These are phyloP conservation scores for Zootermopsis nevadensis DNA, from an alignment of 2,888 invertebrate species.

Conservation along the genomic window DNA sequence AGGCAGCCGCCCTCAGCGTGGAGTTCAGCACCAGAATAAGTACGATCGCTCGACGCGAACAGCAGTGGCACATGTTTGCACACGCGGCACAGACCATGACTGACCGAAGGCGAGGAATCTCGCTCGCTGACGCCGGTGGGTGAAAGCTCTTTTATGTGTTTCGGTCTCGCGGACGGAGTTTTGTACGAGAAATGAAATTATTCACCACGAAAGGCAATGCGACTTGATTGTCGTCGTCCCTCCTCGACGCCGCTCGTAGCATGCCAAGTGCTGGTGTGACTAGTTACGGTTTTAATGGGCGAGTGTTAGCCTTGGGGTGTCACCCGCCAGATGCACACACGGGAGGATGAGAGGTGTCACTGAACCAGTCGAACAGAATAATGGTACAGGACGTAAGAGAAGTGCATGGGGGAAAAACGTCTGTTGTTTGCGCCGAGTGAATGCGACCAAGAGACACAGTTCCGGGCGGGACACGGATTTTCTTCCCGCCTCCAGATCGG, in stretches of 20 bases:
- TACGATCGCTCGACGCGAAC: not conserved
- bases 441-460: no score
- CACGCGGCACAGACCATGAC: not conserved
- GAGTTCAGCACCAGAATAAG: not conserved
- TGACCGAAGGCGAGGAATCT: not conserved
- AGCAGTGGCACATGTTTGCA: not conserved
- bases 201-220: not conserved
- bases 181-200: not conserved
- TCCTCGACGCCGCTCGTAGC: not conserved
- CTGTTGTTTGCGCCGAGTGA: no score
- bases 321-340: no score
- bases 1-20: not conserved
- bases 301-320: not conserved
- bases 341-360: not conserved
- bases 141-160: constrained; percentile 10
- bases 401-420: no score
- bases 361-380: not conserved
- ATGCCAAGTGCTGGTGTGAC: not conserved
- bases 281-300: not conserved
- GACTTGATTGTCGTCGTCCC: not conserved
- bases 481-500: no score
- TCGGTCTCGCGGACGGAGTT: not conserved
- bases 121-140: no score
- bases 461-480: no score
- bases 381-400: no score